Percentiles rank a stretch among this genome's conserved stretches.
These are phyloP conservation scores for Microchrysa polita DNA, from an alignment of 2,888 invertebrate species.

Conservation along the genomic window DNA sequence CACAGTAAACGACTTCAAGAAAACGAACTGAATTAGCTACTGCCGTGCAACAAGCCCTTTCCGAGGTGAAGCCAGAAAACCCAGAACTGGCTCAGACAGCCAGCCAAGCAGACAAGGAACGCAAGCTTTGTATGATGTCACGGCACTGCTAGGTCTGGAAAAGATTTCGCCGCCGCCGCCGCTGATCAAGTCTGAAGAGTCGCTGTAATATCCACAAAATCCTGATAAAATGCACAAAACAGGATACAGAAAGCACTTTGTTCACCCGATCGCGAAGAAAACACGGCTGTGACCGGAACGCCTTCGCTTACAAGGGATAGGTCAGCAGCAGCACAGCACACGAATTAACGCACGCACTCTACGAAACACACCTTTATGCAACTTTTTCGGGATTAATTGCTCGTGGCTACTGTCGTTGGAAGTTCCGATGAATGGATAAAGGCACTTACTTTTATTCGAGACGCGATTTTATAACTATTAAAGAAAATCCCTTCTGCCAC, in stretches of 20 bases:
- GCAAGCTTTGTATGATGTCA: conserved; percentile 29
- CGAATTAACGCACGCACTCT: too few relatives aligned
- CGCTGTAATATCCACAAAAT: too few relatives aligned
- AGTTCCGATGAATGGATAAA: conserved; percentile 2
- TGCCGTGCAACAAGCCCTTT: conserved; percentile 2
- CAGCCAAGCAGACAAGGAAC: conserved; percentile 7
- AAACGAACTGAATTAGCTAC: conserved; percentile 2
- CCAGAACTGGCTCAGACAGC: conserved; percentile 4
- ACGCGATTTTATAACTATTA: conserved; percentile 35
- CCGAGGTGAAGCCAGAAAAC: conserved; percentile 5
- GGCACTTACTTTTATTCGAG: conserved; percentile 29
- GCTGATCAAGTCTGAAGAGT: too few relatives aligned
- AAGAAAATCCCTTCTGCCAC: conserved; percentile 27
- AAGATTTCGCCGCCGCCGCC: not conserved
- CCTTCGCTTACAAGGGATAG: too few relatives aligned
- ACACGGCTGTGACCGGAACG: too few relatives aligned
- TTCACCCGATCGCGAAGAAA: too few relatives aligned
- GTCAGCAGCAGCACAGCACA: too few relatives aligned
- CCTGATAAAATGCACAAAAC: not conserved
- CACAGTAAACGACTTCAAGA: conserved; percentile 17
- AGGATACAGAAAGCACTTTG: not conserved
- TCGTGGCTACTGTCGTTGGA: not conserved
- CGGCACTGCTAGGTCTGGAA: conserved; percentile 23
- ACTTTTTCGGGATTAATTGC: not conserved
- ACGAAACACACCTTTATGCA: conserved; percentile 5